A percentile compares a stretch with the other conserved stretches of the same genome.
phyloP scores from a whole-genome alignment of 2,113 vertebrate species.

The Gnathonemus longibarbis region DNA sequence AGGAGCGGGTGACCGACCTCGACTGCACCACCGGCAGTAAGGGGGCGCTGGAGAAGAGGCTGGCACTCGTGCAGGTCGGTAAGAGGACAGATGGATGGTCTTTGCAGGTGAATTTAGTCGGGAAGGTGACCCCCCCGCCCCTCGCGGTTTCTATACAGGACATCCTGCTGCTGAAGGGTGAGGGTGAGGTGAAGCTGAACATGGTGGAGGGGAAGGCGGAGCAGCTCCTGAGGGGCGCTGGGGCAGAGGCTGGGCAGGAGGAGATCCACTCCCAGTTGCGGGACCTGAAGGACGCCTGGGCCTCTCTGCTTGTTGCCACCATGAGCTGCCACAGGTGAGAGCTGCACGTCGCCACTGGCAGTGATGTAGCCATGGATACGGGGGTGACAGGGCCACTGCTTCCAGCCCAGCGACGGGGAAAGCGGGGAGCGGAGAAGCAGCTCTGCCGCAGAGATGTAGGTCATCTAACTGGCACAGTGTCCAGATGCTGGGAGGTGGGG shows the following conservation, averaged over 20 bases:
- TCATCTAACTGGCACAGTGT: background rate
- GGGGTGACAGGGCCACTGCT: background rate
- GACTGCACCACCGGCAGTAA: conserved; percentile 80
- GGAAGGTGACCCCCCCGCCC: conserved; percentile 6
- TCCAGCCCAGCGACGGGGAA: background rate
- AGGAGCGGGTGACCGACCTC: conserved; percentile 67
- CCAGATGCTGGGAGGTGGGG: background rate
- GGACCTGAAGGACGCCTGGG: conserved; percentile 76
- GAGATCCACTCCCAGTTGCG: conserved; percentile 74
- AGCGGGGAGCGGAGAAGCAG: background rate
- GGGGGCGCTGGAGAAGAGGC: conserved; percentile 68
- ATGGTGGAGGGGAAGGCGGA: conserved; percentile 93
- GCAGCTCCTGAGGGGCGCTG: conserved; percentile 72
- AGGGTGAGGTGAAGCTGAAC: conserved; percentile 92
- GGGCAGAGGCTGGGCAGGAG: conserved; percentile 65
- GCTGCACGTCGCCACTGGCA: background rate
- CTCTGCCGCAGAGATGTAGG: background rate
- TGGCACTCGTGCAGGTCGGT: conserved; percentile 79
- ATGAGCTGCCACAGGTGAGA: conserved; percentile 76
- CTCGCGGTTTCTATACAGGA: conserved; percentile 63
- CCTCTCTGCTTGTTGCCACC: conserved; percentile 67
- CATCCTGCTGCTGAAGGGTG: conserved; percentile 90
- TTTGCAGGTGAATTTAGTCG: background rate
- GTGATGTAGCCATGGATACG: background rate
- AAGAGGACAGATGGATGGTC: background rate